phyloP scores from a whole-genome alignment of 2,797 vertebrate species.

The Acanthurus tractus region DNA sequence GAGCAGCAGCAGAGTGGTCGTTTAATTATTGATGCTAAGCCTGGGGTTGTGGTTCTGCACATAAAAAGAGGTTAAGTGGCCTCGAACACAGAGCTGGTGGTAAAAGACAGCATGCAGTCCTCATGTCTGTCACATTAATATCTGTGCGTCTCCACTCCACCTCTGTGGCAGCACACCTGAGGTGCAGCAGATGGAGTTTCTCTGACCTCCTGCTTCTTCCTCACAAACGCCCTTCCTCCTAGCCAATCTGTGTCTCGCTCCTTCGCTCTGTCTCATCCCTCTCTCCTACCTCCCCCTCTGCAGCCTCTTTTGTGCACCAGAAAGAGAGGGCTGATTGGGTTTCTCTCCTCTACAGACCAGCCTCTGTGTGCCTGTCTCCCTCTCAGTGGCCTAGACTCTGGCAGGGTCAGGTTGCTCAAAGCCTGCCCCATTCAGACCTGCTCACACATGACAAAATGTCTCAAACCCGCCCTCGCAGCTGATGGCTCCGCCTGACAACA shows the following conservation, averaged over 20 bases:
- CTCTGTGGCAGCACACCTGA: constrained; percentile 44
- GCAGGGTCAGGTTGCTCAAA: constrained; percentile 72
- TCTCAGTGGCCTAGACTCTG: constrained; percentile 56
- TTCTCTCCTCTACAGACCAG: constrained; percentile 55
- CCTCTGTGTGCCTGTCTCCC: constrained; percentile 49
- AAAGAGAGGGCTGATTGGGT: constrained; percentile 68
- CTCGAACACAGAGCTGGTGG: constrained; percentile 39
- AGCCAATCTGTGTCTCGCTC: constrained; percentile 31
- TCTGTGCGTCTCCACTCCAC: constrained; percentile 28
- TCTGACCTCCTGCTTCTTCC: constrained; percentile 46
- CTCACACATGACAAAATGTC: constrained; percentile 47
- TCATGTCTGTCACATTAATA: constrained; percentile 23
- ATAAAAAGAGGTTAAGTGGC: constrained; percentile 73
- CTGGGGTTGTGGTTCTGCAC: constrained; percentile 29
- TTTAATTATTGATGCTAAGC: constrained; percentile 83
- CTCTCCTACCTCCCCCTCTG: constrained; percentile 35
- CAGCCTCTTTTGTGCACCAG: constrained; percentile 61
- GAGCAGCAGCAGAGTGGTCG: constrained; percentile 52
- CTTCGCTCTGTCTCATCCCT: constrained; percentile 34
- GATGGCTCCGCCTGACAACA: not conserved
- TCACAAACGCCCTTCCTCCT: constrained; percentile 31
- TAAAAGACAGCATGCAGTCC: constrained; percentile 27
- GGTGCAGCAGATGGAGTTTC: constrained; percentile 55
- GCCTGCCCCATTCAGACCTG: constrained; percentile 47
- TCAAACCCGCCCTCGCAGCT: constrained; percentile 6